Percentiles rank a stretch among this genome's conserved stretches.
These are phyloP conservation scores for Drosophila tristis DNA, from an alignment of 1,140 invertebrate genomes.

Conservation along the genomic window DNA sequence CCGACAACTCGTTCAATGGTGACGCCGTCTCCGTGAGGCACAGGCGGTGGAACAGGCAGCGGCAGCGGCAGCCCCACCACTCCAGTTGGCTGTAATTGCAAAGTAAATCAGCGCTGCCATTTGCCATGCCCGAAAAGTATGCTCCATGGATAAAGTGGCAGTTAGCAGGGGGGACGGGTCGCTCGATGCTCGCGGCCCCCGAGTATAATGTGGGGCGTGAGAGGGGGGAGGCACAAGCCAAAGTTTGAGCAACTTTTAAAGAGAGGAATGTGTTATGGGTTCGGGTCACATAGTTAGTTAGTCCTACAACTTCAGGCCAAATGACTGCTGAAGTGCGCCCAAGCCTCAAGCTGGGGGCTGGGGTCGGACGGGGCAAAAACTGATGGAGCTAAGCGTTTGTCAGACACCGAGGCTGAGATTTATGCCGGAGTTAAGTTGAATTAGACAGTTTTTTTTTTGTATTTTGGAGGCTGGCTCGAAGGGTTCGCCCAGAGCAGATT, in stretches of 20 bases:
- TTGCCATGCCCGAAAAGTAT: slow-evolving; percentile 77
- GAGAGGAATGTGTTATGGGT: slow-evolving; percentile 80
- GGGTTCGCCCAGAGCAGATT: too few relatives aligned
- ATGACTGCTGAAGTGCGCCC: slow-evolving; percentile 35
- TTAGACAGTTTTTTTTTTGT: too few relatives aligned
- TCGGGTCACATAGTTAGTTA: slow-evolving; percentile 78
- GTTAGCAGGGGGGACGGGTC: not conserved
- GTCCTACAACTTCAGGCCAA: slow-evolving; percentile 54
- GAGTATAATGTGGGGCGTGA: slow-evolving; percentile 13
- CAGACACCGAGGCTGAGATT: slow-evolving; percentile 41
- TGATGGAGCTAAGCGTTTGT: slow-evolving; percentile 46
- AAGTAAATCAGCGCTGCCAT: slow-evolving; percentile 80
- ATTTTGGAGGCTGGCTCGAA: too few relatives aligned
- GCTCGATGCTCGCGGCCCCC: not conserved
- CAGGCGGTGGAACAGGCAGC: not conserved
- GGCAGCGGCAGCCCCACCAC: slow-evolving; percentile 8
- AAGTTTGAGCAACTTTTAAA: slow-evolving; percentile 75
- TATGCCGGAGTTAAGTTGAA: slow-evolving; percentile 26
- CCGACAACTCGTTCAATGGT: slow-evolving; percentile 19
- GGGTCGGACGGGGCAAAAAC: too few relatives aligned
- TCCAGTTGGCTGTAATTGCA: slow-evolving; percentile 73
- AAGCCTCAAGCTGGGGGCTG: too few relatives aligned
- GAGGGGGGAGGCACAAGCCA: slow-evolving; percentile 20
- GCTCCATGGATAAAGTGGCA: slow-evolving; percentile 16
- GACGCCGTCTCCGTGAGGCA: slow-evolving; percentile 38